These are phyloP conservation scores for Hydractinia symbiolongicarpus DNA, from an alignment of 30 jellyfish, hydroid and myxozoan species.

Conservation along the genomic window DNA sequence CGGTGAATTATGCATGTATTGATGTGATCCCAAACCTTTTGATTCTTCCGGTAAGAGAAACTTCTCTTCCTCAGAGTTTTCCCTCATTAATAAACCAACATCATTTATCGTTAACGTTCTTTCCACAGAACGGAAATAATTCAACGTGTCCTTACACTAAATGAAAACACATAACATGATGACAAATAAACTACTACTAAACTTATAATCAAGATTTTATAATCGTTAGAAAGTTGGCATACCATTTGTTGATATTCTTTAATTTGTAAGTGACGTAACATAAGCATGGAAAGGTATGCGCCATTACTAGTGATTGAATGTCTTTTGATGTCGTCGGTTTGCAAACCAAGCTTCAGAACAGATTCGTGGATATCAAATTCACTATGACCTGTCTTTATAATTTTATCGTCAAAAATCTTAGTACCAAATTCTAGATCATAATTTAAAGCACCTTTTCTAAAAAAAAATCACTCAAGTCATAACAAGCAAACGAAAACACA, in stretches of 20 bases:
- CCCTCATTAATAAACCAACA: slow-evolving; percentile 50
- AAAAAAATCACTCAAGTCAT: slow-evolving; percentile 20
- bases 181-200: background rate
- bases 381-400: slow-evolving; percentile 35
- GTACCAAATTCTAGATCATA: slow-evolving; percentile 50
- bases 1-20: slow-evolving; percentile 54
- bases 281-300: slow-evolving; percentile 51
- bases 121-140: slow-evolving; percentile 73
- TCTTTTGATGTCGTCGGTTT: slow-evolving; percentile 43
- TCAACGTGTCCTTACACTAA: slow-evolving; percentile 48
- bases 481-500: slow-evolving; percentile 3
- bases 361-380: slow-evolving; percentile 60
- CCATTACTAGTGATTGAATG: slow-evolving; percentile 68
- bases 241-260: slow-evolving; percentile 65
- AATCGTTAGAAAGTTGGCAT: background rate
- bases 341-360: slow-evolving; percentile 70
- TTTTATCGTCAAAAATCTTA: slow-evolving; percentile 46
- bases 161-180: background rate
- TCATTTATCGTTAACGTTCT: slow-evolving; percentile 62
- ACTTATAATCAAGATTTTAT: too few species aligned
- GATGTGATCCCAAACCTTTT: slow-evolving; percentile 66
- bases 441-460: slow-evolving; percentile 14
- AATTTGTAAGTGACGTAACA: slow-evolving; percentile 52
- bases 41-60: background rate
- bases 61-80: slow-evolving; percentile 6